Conservation (phyloP, 64 coral and sea anemone genomes). For the Pocillopora damicornis region DNA sequence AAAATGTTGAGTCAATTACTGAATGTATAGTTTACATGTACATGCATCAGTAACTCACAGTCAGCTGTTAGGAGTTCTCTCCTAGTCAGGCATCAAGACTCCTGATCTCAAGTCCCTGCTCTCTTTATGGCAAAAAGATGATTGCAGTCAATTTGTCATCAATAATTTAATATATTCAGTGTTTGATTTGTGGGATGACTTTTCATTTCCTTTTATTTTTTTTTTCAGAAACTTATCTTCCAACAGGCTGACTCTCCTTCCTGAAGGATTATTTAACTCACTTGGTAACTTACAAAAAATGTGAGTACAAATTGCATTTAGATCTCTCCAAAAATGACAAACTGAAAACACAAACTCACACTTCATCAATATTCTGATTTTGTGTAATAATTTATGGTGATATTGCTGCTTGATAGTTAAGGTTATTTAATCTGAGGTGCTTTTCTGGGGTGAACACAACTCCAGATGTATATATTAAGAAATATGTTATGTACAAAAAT, state of each 20-base stretch:
- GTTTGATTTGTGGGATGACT: background rate
- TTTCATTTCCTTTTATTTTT: background rate
- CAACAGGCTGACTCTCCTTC: conserved; percentile 61
- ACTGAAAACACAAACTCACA: background rate
- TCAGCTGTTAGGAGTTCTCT: too few species aligned
- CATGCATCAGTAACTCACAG: too few species aligned
- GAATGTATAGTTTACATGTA: too few species aligned
- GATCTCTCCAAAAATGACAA: background rate
- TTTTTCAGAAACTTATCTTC: conserved; percentile 49
- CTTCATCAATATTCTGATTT: background rate
- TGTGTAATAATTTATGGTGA: background rate
- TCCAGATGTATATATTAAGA: background rate
- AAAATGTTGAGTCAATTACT: background rate
- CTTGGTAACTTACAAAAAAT: conserved; percentile 15
- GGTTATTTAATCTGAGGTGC: background rate
- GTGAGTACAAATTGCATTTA: background rate
- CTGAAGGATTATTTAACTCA: conserved; percentile 44
- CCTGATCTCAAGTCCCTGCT: too few species aligned
- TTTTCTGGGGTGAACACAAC: background rate
- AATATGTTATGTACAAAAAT: background rate
- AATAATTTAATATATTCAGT: background rate
- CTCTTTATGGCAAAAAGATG: too few species aligned
- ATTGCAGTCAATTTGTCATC: too few species aligned
- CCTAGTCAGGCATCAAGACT: too few species aligned
- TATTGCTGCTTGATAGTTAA: background rate